Evolutionary conservation across 2,888 invertebrate genomes (phyloP).

Genomic region (Helleia helle): DNA sequence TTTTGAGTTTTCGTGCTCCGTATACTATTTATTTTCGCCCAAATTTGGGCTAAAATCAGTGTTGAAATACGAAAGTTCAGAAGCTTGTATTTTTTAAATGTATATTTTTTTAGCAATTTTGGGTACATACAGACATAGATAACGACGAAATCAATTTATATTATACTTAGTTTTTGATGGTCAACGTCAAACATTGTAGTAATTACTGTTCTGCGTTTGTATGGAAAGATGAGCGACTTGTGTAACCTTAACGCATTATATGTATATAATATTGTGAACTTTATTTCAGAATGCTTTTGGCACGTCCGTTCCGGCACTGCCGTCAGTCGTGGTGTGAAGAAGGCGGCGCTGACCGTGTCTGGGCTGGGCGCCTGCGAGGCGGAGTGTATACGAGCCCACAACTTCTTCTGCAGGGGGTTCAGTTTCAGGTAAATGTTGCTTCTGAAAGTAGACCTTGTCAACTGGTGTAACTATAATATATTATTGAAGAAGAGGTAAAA

Average conservation of each 20-base stretch:
- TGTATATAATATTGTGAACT: background rate
- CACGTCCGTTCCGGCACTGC: conserved; percentile 83
- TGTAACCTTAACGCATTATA: background rate
- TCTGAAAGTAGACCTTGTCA: background rate
- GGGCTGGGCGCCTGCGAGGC: conserved; percentile 86
- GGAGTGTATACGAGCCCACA: conserved; percentile 81
- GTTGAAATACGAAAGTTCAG: no score
- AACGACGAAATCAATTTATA: no score
- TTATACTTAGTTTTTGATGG: no score
- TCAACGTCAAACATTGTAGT: no score
- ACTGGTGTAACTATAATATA: background rate
- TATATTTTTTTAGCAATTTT: no score
- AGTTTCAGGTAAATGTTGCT: conserved; percentile 82
- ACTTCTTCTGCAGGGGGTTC: conserved; percentile 86
- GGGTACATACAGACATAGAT: no score
- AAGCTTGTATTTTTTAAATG: no score
- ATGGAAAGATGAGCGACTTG: no score
- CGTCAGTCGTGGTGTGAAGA: conserved; percentile 76
- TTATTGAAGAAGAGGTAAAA: background rate
- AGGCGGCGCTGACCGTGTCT: conserved; percentile 78
- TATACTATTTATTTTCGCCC: no score
- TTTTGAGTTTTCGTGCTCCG: no score
- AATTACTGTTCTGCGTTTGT: no score
- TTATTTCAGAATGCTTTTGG: conserved; percentile 85
- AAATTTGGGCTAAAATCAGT: no score